phyloP scores from a whole-genome alignment of 2,113 vertebrate species.

The Dipodomys spectabilis region DNA sequence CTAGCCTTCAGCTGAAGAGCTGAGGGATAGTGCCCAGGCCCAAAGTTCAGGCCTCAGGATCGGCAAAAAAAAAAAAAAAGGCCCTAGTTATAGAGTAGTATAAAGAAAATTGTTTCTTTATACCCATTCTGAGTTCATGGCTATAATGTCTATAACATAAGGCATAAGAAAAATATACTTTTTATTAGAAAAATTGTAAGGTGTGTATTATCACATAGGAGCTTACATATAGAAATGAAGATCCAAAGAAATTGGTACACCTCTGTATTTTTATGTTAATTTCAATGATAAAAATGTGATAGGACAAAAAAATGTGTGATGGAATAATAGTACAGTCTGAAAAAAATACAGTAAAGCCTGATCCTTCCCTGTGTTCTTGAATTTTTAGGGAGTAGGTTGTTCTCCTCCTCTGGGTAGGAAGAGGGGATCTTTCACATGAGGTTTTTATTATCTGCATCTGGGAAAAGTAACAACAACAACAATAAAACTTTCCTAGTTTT shows the following conservation, averaged over 20 bases:
- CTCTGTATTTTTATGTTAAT: background rate
- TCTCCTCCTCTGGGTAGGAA: background rate
- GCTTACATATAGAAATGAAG: background rate
- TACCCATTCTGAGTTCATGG: background rate
- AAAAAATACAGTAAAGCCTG: background rate
- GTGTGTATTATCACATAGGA: background rate
- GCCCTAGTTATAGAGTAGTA: background rate
- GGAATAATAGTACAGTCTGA: background rate
- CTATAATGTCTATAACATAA: background rate
- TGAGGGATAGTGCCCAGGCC: too few species aligned
- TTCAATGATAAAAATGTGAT: background rate
- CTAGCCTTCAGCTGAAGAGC: too few species aligned
- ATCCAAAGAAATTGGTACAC: background rate
- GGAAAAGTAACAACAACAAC: background rate
- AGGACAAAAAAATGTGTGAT: background rate
- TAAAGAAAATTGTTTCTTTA: background rate
- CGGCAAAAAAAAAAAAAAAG: background rate
- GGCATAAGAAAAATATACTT: background rate
- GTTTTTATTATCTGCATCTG: background rate
- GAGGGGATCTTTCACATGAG: background rate
- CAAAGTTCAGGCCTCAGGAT: too few species aligned
- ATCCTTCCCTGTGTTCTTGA: background rate
- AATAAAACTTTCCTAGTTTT: background rate
- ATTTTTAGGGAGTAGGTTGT: background rate
- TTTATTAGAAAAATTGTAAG: background rate